These are phyloP conservation scores for Hyles lineata DNA, from an alignment of 2,888 invertebrate species.

Conservation along the genomic window DNA sequence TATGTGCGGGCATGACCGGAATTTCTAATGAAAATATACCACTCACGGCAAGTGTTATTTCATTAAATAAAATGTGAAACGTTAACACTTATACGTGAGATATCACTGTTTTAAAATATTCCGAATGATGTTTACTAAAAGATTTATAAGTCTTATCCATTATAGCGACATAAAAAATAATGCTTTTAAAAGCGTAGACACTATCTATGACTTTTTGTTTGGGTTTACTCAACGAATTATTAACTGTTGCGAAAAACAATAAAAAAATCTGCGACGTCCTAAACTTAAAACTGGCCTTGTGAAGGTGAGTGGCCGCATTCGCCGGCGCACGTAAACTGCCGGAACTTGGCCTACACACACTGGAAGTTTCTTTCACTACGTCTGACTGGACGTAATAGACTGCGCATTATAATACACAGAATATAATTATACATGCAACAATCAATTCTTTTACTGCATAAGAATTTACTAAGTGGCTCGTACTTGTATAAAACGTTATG, in stretches of 20 bases:
- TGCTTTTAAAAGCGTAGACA: not conserved
- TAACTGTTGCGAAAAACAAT: not conserved
- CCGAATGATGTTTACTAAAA: no score
- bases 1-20: constrained; percentile 23
- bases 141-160: no score
- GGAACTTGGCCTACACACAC: constrained; percentile 29
- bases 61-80: constrained; percentile 13
- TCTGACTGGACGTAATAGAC: not conserved
- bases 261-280: not conserved
- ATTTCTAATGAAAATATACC: constrained; percentile 22
- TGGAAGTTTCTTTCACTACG: constrained; percentile 11
- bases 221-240: not conserved
- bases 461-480: not conserved
- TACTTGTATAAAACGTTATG: no score
- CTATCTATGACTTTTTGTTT: not conserved
- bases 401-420: constrained; percentile 6
- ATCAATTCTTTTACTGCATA: not conserved
- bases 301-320: constrained; percentile 60
- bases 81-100: not conserved
- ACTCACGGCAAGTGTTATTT: constrained; percentile 4
- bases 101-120: no score
- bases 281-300: constrained; percentile 54
- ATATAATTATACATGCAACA: not conserved
- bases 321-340: constrained; percentile 36
- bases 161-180: not conserved